Evolutionary conservation across 2,797 vertebrate species (phyloP).

Genomic region (Chloroceryle inda): DNA sequence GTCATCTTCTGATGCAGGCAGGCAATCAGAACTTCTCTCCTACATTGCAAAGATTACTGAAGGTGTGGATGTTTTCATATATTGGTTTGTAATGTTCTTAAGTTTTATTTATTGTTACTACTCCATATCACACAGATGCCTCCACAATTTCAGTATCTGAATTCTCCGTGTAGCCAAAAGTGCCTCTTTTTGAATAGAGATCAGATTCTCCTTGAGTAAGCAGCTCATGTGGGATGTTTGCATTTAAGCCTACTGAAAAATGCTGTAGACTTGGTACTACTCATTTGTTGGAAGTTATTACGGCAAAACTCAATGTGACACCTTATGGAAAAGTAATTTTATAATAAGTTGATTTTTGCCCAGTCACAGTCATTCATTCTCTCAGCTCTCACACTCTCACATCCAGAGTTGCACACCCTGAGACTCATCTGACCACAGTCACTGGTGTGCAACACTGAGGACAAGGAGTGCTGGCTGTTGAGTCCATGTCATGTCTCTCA

Average conservation of each 20-base stretch:
- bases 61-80: slow-evolving; percentile 76
- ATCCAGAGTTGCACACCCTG: background rate
- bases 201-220: background rate
- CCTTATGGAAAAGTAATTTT: background rate
- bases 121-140: background rate
- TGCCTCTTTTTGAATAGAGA: background rate
- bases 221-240: background rate
- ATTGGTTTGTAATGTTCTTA: background rate
- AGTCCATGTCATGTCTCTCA: background rate
- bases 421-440: fast-evolving
- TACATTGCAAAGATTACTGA: slow-evolving; percentile 89
- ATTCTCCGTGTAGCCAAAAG: background rate
- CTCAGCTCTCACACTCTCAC: background rate
- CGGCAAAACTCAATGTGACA: background rate
- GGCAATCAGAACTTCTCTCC: slow-evolving; percentile 87
- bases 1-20: slow-evolving; percentile 77
- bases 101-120: background rate
- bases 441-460: background rate
- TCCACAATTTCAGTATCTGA: background rate
- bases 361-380: background rate
- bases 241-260: background rate
- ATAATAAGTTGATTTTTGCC: background rate
- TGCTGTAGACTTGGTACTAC: background rate
- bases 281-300: background rate
- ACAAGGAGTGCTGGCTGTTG: background rate